Conservation (phyloP, 2,797 vertebrate species). For the Pelochelys cantorii region DNA sequence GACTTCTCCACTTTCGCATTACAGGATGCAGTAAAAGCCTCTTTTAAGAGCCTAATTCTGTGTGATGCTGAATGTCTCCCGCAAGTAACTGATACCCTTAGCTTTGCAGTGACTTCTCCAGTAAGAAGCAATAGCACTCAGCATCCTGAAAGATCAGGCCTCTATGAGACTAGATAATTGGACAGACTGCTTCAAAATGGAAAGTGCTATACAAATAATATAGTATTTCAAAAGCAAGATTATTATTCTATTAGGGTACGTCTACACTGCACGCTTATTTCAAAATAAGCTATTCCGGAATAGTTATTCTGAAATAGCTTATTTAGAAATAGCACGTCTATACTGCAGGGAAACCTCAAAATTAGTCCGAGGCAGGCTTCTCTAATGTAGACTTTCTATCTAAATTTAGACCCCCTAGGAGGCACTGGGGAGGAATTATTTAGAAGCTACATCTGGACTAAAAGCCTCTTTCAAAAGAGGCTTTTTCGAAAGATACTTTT, state of each 20-base stretch:
- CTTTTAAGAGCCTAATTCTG: slow-evolving; percentile 30
- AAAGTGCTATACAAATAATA: slow-evolving; percentile 15
- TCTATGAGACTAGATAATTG: slow-evolving; percentile 42
- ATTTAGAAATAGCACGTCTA: too few relatives aligned
- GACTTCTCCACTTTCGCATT: slow-evolving; percentile 69
- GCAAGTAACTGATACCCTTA: slow-evolving; percentile 49
- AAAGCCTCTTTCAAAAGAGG: too few relatives aligned
- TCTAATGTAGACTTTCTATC: too few relatives aligned
- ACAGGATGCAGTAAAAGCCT: slow-evolving; percentile 72
- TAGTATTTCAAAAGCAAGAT: background rate
- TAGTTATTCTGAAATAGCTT: too few relatives aligned
- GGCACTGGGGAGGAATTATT: too few relatives aligned
- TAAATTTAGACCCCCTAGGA: too few relatives aligned
- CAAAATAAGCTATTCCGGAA: too few relatives aligned
- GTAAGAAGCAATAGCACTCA: slow-evolving; percentile 8
- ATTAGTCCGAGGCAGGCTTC: too few relatives aligned
- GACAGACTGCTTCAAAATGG: slow-evolving; percentile 53
- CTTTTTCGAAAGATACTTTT: too few relatives aligned
- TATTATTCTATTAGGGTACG: background rate
- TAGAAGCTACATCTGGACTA: too few relatives aligned
- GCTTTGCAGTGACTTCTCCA: slow-evolving; percentile 16
- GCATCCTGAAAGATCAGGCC: slow-evolving; percentile 25
- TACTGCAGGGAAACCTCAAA: too few relatives aligned
- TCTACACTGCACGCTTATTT: too few relatives aligned
- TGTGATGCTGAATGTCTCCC: background rate